A percentile compares a stretch with the other conserved stretches of the same genome.
Evolutionary conservation across 1,140 invertebrate species (phyloP).

Genomic region (Drosophila kohkoa): DNA sequence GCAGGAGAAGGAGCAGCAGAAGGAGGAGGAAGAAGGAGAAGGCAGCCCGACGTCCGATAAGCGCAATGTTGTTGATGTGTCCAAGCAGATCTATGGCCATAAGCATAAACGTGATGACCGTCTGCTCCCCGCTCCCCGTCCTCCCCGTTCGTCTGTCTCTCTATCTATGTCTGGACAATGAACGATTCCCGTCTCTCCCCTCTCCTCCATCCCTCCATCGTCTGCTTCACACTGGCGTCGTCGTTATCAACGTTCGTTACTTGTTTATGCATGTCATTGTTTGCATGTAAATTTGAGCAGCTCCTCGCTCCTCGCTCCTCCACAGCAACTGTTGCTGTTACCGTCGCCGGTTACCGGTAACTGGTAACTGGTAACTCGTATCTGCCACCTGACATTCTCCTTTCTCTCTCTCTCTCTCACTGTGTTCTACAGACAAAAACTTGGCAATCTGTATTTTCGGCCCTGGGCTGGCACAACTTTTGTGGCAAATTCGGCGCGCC

Average conservation of each 20-base stretch:
- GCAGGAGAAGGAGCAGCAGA: neutral
- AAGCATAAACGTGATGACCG: conserved; percentile 42
- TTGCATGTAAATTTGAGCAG: conserved; percentile 73
- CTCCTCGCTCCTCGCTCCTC: conserved; percentile 15
- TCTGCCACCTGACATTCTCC: conserved; percentile 3
- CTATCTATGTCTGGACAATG: conserved; percentile 14
- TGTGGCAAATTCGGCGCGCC: conserved; percentile 8
- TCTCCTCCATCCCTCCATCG: neutral
- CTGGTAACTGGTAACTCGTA: conserved; percentile 1
- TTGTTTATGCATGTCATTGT: conserved; percentile 81
- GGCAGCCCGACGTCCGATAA: conserved; percentile 30
- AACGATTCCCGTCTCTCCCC: neutral
- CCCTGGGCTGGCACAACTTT: neutral
- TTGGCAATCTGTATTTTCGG: conserved; percentile 3
- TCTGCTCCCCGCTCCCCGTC: neutral
- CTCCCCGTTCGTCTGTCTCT: neutral
- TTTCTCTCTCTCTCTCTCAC: too few species aligned
- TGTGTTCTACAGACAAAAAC: neutral
- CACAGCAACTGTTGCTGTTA: conserved; percentile 20
- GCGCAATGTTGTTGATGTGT: conserved; percentile 46
- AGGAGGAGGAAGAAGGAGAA: neutral
- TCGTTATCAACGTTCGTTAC: conserved; percentile 46
- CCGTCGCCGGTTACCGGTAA: conserved; percentile 17
- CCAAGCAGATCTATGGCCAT: conserved; percentile 43
- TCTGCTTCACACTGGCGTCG: neutral